Base-by-base conservation (phyloP, 23 tunicate species). In the Trididemnum clinides region DNA sequence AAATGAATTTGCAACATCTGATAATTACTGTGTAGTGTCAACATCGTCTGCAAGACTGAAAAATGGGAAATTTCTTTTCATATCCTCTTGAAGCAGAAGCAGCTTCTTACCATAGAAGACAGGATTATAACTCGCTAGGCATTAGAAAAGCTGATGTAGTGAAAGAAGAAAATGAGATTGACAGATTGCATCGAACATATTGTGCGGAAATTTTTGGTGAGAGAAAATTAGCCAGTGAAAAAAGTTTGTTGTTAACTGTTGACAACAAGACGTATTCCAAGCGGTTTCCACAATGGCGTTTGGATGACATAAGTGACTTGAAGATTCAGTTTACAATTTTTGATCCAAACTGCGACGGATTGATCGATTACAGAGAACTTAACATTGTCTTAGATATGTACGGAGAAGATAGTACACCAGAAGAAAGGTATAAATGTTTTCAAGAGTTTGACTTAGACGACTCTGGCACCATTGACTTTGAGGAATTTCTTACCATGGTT, bases 301-400 rank as follows among this genome's bases (percentile, higher is more conserved):
- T 86, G 0, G 90, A 85, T 29, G 94, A 89, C 29, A 89, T 94
- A 23, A 82, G 94, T 7, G 88, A 89, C 72, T 94, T 74, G 25
- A 94, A 94, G 86, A 33, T 82, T 58, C 90, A 85, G 34, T 94
- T 94, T 80, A 80, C 85, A 82, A 75, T 89, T 25, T 94, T 94
- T 73, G 98, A 94, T 54, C 32, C 82, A 28, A 94, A 94, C 50
- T 82, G 94, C 19, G 98, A 94, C 76, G 98, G 98, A 2, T 34
- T 94, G 21, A 89, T 94, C 59, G 98, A 94, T 62, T 94, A 81
- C 54, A 85, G 72, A 34, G 98, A 94, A 82, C 85, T 94, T 90
- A 80, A 80, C 39, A 22, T 57, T 39, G 94, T 94, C 19, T 57
- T 94, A 30, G 94, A 94, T 62, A 87, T 85, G 71, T 82, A 89